phyloP scores from a whole-genome alignment of 2,888 invertebrate species.

The Cheilosia soror region DNA sequence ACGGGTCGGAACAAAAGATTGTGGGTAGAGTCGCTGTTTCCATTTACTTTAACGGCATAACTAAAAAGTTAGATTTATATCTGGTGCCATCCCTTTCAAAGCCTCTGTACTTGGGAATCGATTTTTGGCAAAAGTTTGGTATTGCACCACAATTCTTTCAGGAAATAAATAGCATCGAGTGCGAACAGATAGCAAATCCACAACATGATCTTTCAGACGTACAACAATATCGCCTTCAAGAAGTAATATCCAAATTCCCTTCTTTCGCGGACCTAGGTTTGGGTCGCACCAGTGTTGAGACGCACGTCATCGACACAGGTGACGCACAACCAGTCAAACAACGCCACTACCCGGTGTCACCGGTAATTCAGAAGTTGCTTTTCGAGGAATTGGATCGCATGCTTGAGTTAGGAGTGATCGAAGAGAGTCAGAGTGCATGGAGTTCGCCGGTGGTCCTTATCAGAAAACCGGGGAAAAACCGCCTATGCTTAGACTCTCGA shows the following conservation, averaged over 20 bases:
- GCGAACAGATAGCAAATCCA: constrained; percentile 3
- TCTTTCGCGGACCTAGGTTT: background rate
- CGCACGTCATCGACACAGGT: constrained; percentile 57
- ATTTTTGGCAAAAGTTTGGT: constrained; percentile 47
- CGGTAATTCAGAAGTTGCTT: constrained; percentile 53
- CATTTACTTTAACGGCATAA: background rate
- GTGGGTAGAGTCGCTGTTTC: background rate
- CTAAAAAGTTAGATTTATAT: constrained; percentile 1
- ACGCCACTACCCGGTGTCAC: constrained; percentile 59
- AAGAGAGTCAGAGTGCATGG: constrained; percentile 77
- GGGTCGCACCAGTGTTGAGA: constrained; percentile 54
- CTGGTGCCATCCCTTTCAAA: constrained; percentile 50
- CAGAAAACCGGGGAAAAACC: constrained; percentile 76
- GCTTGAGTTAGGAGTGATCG: constrained; percentile 17
- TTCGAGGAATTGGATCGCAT: constrained; percentile 27
- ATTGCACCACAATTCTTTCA: constrained; percentile 6
- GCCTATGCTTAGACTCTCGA: constrained; percentile 78
- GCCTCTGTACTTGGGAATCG: constrained; percentile 53
- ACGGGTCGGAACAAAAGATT: background rate
- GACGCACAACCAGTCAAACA: constrained; percentile 26
- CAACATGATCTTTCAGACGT: background rate
- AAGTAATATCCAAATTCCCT: background rate
- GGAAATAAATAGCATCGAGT: constrained; percentile 16
- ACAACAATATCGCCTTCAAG: background rate
- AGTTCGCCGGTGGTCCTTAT: constrained; percentile 68